Conservation (phyloP, 1,140 invertebrate genomes). For the Planococcus citri region DNA sequence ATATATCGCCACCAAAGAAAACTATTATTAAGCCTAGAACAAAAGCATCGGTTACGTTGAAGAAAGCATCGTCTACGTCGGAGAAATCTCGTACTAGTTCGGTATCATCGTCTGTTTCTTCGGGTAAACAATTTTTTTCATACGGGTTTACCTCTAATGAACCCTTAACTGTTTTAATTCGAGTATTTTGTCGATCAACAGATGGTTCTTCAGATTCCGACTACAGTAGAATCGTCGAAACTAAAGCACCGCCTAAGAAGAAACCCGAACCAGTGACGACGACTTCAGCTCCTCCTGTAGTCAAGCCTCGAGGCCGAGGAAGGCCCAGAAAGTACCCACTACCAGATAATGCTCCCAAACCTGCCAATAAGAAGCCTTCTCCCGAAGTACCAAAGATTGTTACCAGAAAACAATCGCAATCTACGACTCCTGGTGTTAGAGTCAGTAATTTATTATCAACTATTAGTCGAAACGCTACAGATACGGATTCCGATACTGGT, state of each 20-base stretch:
- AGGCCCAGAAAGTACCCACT: constrained; percentile 26
- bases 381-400: constrained; percentile 18
- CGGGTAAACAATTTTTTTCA: constrained; percentile 26
- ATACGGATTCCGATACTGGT: constrained; percentile 42
- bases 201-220: constrained; percentile 34
- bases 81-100: constrained; percentile 35
- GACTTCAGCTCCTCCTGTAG: constrained; percentile 21
- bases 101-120: constrained; percentile 34
- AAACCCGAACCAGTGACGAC: constrained; percentile 24
- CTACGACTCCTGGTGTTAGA: constrained; percentile 34
- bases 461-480: constrained; percentile 31
- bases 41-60: constrained; percentile 30
- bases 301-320: constrained; percentile 23
- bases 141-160: not conserved
- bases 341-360: constrained; percentile 26
- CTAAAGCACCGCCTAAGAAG: constrained; percentile 18
- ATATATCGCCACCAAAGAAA: constrained; percentile 33
- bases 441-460: constrained; percentile 35
- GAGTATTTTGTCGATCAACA: not conserved
- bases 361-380: constrained; percentile 28
- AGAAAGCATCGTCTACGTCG: constrained; percentile 30
- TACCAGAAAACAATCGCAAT: constrained; percentile 38
- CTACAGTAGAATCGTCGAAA: constrained; percentile 22
- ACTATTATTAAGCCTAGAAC: constrained; percentile 29
- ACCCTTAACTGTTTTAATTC: constrained; percentile 21